Percentiles rank a stretch among this genome's conserved stretches.
Conservation (phyloP, 2,797 vertebrate genomes). For the Diplodus sargus region DNA sequence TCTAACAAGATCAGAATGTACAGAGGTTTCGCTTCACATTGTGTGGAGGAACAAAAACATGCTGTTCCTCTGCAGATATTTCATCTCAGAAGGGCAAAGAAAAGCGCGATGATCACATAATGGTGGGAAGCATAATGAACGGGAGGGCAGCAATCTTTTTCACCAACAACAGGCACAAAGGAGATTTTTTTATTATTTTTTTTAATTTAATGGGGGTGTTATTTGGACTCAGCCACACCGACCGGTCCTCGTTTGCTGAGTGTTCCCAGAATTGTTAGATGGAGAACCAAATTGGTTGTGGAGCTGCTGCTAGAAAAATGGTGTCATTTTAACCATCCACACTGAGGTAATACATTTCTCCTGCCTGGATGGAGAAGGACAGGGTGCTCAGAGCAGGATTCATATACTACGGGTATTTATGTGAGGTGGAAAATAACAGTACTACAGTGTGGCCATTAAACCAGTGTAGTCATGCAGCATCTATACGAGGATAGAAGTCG, state of each 20-base stretch:
- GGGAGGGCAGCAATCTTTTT: conserved; percentile 54
- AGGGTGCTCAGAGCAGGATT: conserved; percentile 29
- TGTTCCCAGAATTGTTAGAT: conserved; percentile 47
- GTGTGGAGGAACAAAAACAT: conserved; percentile 50
- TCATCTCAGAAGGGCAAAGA: conserved; percentile 47
- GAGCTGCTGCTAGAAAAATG: conserved; percentile 52
- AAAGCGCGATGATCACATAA: conserved; percentile 64
- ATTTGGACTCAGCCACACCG: conserved; percentile 57
- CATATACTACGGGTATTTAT: conserved; percentile 41
- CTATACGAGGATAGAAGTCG: conserved; percentile 9
- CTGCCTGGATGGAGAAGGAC: conserved; percentile 17
- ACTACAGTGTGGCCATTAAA: conserved; percentile 26
- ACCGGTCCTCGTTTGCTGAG: conserved; percentile 58
- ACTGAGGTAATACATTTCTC: conserved; percentile 44
- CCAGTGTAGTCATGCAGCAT: conserved; percentile 3
- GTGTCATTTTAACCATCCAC: conserved; percentile 62
- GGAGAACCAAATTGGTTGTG: conserved; percentile 63
- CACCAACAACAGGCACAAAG: conserved; percentile 42
- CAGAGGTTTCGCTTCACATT: conserved; percentile 9
- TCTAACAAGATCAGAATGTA: conserved; percentile 3
- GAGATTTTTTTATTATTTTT: conserved; percentile 28
- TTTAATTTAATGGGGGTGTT: conserved; percentile 64
- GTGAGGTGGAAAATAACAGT: conserved; percentile 50
- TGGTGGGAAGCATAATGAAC: conserved; percentile 52
- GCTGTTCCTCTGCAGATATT: conserved; percentile 44